Evolutionary conservation across 2,797 vertebrate species (phyloP).

Genomic region (Hylomyscus alleni): DNA sequence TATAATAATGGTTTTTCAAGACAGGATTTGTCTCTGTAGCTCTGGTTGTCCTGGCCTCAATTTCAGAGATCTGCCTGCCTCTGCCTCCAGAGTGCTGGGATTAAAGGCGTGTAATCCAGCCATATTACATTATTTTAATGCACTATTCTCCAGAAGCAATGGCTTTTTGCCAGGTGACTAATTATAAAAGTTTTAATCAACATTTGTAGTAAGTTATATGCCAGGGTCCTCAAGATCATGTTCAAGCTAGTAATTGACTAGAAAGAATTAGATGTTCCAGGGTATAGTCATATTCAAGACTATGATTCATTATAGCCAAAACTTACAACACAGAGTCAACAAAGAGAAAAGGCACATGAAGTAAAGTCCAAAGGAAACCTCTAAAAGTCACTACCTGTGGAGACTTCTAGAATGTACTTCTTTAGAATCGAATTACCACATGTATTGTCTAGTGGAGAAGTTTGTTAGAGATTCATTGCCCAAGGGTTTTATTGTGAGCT

Average conservation of each 20-base stretch:
- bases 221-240: not conserved
- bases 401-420: not conserved
- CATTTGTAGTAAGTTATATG: not conserved
- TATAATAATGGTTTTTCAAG: too few relatives aligned
- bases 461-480: not conserved
- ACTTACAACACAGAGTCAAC: slow-evolving; percentile 17
- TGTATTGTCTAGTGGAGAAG: not conserved
- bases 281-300: not conserved
- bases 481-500: not conserved
- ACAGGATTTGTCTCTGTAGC: too few relatives aligned
- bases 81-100: too few relatives aligned
- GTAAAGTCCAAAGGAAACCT: slow-evolving; percentile 27
- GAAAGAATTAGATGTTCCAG: not conserved
- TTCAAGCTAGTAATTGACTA: not conserved
- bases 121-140: slow-evolving; percentile 19
- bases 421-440: not conserved
- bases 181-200: slow-evolving; percentile 39
- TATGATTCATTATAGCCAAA: slow-evolving; percentile 9
- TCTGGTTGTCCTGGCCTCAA: too few relatives aligned
- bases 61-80: too few relatives aligned
- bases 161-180: slow-evolving; percentile 2
- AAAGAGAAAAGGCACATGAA: not conserved
- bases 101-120: too few relatives aligned
- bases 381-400: not conserved
- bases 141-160: slow-evolving; percentile 13